Conservation (phyloP, 2,888 invertebrate genomes). For the Acrocyrtus sp. region DNA sequence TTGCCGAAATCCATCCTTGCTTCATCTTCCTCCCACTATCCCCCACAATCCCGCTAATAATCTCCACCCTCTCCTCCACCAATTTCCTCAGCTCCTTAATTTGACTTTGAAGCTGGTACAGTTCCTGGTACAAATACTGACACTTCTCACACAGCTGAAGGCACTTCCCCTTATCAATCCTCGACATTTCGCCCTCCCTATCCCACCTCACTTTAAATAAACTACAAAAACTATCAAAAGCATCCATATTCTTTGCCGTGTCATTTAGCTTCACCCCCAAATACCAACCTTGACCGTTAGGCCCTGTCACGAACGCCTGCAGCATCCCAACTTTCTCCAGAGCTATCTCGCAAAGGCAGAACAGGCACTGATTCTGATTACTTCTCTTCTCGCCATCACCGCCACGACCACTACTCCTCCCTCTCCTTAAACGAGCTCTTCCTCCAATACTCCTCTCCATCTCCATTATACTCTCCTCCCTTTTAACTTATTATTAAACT, state of each 20-base stretch:
- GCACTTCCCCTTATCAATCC: not conserved
- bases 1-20: no score
- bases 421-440: no score
- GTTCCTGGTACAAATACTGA: constrained; percentile 17
- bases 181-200: not conserved
- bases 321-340: no score
- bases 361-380: no score
- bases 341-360: no score
- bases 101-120: constrained; percentile 4
- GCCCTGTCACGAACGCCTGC: no score
- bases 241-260: not conserved
- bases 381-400: no score
- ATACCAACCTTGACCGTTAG: no score
- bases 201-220: not conserved
- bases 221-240: not conserved
- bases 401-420: no score
- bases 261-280: not conserved
- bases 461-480: no score
- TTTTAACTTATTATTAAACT: no score
- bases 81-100: constrained; percentile 2
- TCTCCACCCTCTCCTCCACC: not conserved
- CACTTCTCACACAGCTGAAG: constrained; percentile 11
- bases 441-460: no score
- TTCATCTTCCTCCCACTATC: not conserved
- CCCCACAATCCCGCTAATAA: not conserved